phyloP scores from a whole-genome alignment of 2,797 vertebrate genomes.

The Poeciliopsis turneri region DNA sequence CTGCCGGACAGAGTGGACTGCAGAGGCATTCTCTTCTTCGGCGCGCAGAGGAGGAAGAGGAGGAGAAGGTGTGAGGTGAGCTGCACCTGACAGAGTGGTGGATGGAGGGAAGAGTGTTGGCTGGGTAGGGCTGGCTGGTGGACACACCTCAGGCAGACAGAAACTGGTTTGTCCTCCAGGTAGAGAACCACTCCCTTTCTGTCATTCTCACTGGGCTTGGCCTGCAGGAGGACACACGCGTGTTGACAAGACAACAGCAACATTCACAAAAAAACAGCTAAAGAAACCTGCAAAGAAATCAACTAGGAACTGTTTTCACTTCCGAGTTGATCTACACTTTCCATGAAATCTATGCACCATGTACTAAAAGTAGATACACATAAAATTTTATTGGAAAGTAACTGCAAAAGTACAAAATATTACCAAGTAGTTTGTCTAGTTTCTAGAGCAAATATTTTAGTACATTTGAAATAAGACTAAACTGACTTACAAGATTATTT shows the following conservation, averaged over 20 bases:
- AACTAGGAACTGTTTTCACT: not conserved
- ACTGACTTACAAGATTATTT: not conserved
- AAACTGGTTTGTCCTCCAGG: conserved; percentile 77
- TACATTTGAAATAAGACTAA: not conserved
- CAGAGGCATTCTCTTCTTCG: conserved; percentile 77
- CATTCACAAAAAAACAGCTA: not conserved
- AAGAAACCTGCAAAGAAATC: not conserved
- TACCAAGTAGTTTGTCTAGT: not conserved
- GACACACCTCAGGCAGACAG: conserved; percentile 56
- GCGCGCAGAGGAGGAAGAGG: conserved; percentile 14
- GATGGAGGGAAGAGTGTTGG: conserved; percentile 48
- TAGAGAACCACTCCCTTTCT: conserved; percentile 43
- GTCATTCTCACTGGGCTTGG: conserved; percentile 38
- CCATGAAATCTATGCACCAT: not conserved
- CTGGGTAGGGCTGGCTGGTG: conserved; percentile 38
- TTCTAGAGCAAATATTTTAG: not conserved
- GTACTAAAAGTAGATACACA: not conserved
- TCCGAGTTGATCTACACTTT: not conserved
- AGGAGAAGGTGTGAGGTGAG: conserved; percentile 24
- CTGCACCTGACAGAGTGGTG: conserved; percentile 32
- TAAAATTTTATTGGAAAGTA: not conserved
- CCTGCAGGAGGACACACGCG: conserved; percentile 29
- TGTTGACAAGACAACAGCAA: not conserved
- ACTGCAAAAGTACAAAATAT: not conserved
- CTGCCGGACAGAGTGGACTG: conserved; percentile 54